phyloP scores from a whole-genome alignment of 2,113 vertebrate genomes.

The human (Homo sapiens) region DNA sequence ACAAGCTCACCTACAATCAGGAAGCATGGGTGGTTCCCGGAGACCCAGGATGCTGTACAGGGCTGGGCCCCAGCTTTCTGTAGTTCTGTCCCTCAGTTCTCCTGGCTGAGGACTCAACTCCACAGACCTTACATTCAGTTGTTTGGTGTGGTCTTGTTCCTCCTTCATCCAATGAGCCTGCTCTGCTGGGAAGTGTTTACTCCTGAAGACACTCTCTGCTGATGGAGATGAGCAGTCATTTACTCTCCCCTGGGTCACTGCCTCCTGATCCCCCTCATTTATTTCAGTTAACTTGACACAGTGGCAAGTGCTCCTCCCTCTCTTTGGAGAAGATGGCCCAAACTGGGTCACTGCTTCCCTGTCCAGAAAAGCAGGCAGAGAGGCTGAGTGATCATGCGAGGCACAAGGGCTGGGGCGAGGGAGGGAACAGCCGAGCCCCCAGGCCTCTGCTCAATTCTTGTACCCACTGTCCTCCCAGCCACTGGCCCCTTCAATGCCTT shows the following conservation, averaged over 20 bases:
- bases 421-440: neutral
- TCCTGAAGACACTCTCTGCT: accelerated
- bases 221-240: neutral
- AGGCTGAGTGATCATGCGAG: neutral
- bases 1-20: too few relatives aligned
- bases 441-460: neutral
- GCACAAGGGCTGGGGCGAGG: accelerated
- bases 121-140: accelerated
- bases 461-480: neutral
- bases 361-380: neutral
- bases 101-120: too few relatives aligned
- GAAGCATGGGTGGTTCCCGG: accelerated
- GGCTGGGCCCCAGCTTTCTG: neutral
- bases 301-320: neutral
- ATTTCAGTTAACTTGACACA: neutral
- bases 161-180: accelerated
- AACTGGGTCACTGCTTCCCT: neutral
- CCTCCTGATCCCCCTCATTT: neutral
- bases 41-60: neutral
- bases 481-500: neutral
- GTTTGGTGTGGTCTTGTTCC: neutral
- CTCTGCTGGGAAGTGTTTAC: neutral
- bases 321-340: neutral
- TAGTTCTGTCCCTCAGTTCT: neutral
- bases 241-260: too few relatives aligned